Percentiles rank a stretch among this genome's conserved stretches.
Evolutionary conservation across 2,888 invertebrate species (phyloP).

Genomic region (Sialis fuliginosa): DNA sequence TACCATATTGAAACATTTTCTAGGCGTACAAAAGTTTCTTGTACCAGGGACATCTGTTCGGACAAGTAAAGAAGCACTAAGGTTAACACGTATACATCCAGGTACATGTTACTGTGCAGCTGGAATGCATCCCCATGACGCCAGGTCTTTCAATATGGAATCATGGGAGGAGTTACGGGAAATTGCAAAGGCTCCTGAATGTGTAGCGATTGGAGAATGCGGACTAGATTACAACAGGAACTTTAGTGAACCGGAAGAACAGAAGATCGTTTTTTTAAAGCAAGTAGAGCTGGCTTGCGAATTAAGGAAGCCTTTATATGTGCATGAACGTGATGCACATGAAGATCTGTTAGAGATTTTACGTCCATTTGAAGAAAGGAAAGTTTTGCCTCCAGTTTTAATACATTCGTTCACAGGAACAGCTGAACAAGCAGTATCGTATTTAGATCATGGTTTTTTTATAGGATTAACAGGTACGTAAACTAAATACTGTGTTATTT

Average conservation of each 20-base stretch:
- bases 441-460: slow-evolving; percentile 72
- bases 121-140: slow-evolving; percentile 86
- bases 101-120: slow-evolving; percentile 82
- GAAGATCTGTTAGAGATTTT: slow-evolving; percentile 65
- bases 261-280: slow-evolving; percentile 71
- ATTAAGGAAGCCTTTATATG: slow-evolving; percentile 69
- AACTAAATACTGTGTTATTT: slow-evolving; percentile 17
- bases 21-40: slow-evolving; percentile 87
- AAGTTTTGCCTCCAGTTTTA: slow-evolving; percentile 56
- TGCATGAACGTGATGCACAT: slow-evolving; percentile 87
- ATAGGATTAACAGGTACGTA: slow-evolving; percentile 59
- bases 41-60: slow-evolving; percentile 81
- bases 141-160: slow-evolving; percentile 63
- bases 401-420: slow-evolving; percentile 87
- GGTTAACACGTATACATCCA: slow-evolving; percentile 77
- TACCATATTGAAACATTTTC: slow-evolving; percentile 11
- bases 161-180: slow-evolving; percentile 63
- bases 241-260: slow-evolving; percentile 79
- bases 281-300: slow-evolving; percentile 76
- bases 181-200: slow-evolving; percentile 66
- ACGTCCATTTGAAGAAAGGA: slow-evolving; percentile 24
- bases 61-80: slow-evolving; percentile 76
- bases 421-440: slow-evolving; percentile 63
- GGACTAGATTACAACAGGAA: slow-evolving; percentile 88
- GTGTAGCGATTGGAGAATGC: slow-evolving; percentile 88